Evolutionary conservation across 1,140 invertebrate species (phyloP), one percentile per base, ranked within the genome.

Genomic region (Neuroterus valhalla): DNA sequence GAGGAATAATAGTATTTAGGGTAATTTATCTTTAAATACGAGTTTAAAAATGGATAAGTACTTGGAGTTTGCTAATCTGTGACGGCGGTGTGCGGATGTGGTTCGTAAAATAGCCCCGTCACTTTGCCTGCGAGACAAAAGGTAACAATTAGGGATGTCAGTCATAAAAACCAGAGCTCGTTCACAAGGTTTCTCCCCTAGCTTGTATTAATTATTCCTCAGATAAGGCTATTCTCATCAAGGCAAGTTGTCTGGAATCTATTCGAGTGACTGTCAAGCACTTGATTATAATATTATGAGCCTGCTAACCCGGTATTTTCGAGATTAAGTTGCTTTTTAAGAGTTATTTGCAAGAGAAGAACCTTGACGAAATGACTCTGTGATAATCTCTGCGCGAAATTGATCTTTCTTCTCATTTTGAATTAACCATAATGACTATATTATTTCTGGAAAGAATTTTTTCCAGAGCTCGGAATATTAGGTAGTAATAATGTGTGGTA

Each of bases 151-250:
- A 62, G 31, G 55, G 31, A 62, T 62, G 14, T 14, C 15, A 62
- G 55, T 62, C 21, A 31, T 62, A 62, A 62, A 62, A 62, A 31
- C 23, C 26, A 62, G 55, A 62, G 55, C 52, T 62, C 52, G 21
- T 62, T 62, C 26, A 62, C 12, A 12, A 12, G 12, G 31, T 62
- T 62, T 62, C 12, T 31, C 31, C 31, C 21, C 12, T 12, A 2
- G 6, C 14, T 62, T 8, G 4, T 62, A 26, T 62, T 62, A 62
- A 38, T 62, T 62, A 15, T 62, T 62, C n/a, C 55, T 31, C 12
- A 15, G 14, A 62, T 38, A 62, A 62, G 31, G 31, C 55, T 31
- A 62, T 62, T 62, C 55, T 62, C 55, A 38, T 38, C 55, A 55
- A 55, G 12, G n/a, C 11, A 31, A 62, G 2, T 4, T 62, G 15